These are phyloP conservation scores for Trissoscelio sp. DNA, from an alignment of 2,888 invertebrate species.

Conservation along the genomic window DNA sequence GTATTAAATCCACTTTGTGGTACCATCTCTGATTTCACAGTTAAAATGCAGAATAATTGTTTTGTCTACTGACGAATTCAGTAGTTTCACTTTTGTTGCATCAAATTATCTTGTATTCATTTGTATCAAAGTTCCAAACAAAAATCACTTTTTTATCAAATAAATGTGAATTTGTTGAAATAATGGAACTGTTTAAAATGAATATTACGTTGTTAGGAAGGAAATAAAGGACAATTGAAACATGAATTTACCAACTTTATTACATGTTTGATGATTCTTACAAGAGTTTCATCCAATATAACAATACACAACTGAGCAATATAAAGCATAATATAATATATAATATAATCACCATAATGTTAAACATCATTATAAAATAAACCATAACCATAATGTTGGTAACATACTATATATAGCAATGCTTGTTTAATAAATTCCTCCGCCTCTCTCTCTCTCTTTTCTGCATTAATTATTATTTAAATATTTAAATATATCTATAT, in stretches of 20 bases:
- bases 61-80: no score
- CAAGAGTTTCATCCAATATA: constrained; percentile 70
- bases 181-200: no score
- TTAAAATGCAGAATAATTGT: no score
- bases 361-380: constrained; percentile 75
- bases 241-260: constrained; percentile 66
- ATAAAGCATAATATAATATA: constrained; percentile 77
- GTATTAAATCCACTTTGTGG: no score
- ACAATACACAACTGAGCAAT: constrained; percentile 82
- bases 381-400: constrained; percentile 30
- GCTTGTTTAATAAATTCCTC: constrained; percentile 35
- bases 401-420: constrained; percentile 51
- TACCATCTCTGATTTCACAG: no score
- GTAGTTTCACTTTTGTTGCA: no score
- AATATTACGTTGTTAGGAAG: no score
- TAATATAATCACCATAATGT: constrained; percentile 44
- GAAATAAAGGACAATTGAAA: not conserved
- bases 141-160: no score
- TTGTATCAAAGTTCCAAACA: no score
- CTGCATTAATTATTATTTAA: constrained; percentile 32
- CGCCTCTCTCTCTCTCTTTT: constrained; percentile 2
- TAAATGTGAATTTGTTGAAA: no score
- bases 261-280: constrained; percentile 67
- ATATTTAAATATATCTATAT: constrained; percentile 61
- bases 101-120: no score